Percentiles rank a stretch among this genome's conserved stretches.
phyloP scores from a whole-genome alignment of 2,888 invertebrate species.

The Apamea epomidion region DNA sequence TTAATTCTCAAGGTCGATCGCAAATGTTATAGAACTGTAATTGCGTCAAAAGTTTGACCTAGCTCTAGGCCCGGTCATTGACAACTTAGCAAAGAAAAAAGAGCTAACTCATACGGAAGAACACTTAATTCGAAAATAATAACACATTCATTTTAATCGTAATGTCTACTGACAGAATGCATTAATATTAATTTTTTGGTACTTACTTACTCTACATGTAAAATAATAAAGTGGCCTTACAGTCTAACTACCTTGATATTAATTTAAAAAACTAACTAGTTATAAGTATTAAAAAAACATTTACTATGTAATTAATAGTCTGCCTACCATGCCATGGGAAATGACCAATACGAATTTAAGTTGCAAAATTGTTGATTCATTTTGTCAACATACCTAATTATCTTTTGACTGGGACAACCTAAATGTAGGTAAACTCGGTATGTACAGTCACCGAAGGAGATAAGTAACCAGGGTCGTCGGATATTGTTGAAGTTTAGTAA shows the following conservation, averaged over 20 bases:
- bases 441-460: no score
- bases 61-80: background rate
- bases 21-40: background rate
- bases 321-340: background rate
- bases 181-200: background rate
- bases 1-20: constrained; percentile 12
- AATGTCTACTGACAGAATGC: background rate
- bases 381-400: background rate
- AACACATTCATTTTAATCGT: background rate
- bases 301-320: background rate
- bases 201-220: constrained; percentile 3
- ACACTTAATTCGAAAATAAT: background rate
- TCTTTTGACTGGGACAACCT: no score
- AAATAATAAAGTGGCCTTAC: constrained; percentile 2
- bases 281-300: background rate
- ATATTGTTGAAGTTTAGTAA: no score
- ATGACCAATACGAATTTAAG: background rate
- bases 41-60: background rate
- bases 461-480: no score
- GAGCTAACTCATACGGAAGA: background rate
- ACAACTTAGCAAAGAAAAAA: background rate
- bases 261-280: background rate
- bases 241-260: constrained; percentile 21
- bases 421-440: no score
- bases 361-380: background rate